Percentiles rank a stretch among this genome's conserved stretches.
Evolutionary conservation across 2,113 vertebrate genomes (phyloP).

Genomic region (Anarrhichthys ocellatus): DNA sequence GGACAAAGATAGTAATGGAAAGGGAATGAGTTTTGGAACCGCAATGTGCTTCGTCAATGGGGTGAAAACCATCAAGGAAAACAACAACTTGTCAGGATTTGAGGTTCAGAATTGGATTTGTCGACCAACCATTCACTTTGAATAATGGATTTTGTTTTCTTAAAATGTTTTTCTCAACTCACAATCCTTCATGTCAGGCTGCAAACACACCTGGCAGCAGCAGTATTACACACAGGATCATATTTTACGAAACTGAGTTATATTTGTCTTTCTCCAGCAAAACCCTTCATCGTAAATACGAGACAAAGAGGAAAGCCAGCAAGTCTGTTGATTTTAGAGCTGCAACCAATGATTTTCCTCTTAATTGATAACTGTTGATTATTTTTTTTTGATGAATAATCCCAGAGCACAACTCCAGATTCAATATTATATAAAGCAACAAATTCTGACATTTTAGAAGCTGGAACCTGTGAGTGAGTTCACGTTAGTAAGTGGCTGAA

Average conservation of each 20-base stretch:
- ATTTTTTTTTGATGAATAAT: background rate
- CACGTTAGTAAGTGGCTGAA: background rate
- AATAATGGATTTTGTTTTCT: background rate
- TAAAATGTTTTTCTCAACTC: background rate
- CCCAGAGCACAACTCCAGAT: background rate
- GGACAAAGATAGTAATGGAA: background rate
- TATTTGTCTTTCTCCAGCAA: background rate
- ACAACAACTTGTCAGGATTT: background rate
- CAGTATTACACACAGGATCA: background rate
- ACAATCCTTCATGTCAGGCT: background rate
- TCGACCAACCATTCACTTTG: background rate
- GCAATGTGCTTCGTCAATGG: background rate
- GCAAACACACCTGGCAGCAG: background rate
- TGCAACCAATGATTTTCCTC: background rate
- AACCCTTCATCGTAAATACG: background rate
- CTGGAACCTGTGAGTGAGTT: background rate
- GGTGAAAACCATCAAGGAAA: background rate
- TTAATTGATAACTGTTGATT: background rate
- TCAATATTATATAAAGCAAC: background rate
- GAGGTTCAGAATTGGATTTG: constrained; percentile 4
- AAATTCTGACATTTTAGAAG: background rate
- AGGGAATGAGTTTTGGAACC: background rate
- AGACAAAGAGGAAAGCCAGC: background rate
- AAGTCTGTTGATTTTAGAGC: background rate
- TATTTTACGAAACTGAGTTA: background rate